Evolutionary conservation across 2,113 vertebrate species (phyloP), one percentile per base, ranked within the genome.

Genomic region (Nestor notabilis): DNA sequence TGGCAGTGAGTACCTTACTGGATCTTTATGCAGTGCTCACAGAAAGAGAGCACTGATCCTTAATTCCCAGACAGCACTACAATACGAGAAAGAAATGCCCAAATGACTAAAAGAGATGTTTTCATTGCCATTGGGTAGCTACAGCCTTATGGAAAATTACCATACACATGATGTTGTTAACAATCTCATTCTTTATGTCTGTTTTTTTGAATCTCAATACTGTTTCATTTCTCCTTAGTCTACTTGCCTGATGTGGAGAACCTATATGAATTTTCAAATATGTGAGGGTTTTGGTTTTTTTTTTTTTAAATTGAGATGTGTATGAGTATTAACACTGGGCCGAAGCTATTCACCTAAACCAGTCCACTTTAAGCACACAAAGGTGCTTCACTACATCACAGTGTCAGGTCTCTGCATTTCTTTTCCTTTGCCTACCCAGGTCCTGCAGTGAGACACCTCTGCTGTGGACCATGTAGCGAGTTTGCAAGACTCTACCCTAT

Each of bases 401-500:
- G 41, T 9, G 39, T 53, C 39, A 55, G 7, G 9, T 63, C 39
- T 35, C 49, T 43, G 13, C 24, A 43, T 28, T 52, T 76, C 43
- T 25, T 41, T 58, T 25, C 19, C 17, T 27, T 2, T 35, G 6
- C 35, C 64, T 25, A 43, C 39, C 13, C 6, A 2, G 0, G 7
- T 69, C 27, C 23, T 46, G 17, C 46, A 41, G 14, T 39, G 14
- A 94, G 24, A 19, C 0, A 0, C 10, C 35, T 65, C 58, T 80
- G 13, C 44, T 77, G 25, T n/a, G 46, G 25, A 68, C 11, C 43
- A 50, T 4, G 29, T 9, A 68, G 27, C 0, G 0, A 53, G 18
- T 53, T 41, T 35, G 56, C 43, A 52, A 41, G 25, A 56, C 17
- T 63, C n/a, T 28, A 16, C 18, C 12, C 3, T 66, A 60, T 29